Percentiles rank a stretch among this genome's conserved stretches.
Evolutionary conservation across 2,888 invertebrate species (phyloP).

Genomic region (Allygus modestus): DNA sequence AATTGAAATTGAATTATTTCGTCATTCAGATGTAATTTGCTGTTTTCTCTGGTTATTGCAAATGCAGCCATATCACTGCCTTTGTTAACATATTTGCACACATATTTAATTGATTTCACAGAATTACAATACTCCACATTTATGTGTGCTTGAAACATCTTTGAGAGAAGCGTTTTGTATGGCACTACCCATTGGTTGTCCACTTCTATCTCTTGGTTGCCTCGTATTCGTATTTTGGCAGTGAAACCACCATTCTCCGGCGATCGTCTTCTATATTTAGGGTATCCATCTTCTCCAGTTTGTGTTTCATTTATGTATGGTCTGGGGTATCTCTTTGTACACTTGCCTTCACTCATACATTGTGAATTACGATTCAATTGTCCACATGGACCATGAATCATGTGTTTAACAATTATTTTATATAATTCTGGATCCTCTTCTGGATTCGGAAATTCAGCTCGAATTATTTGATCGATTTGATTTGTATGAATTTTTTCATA

Average conservation of each 20-base stretch:
- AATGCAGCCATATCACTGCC: conserved; percentile 66
- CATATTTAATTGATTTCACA: conserved; percentile 73
- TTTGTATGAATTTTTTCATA: conserved; percentile 70
- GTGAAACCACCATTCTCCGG: conserved; percentile 65
- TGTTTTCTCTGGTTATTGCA: background rate
- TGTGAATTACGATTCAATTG: conserved; percentile 68
- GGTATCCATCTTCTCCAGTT: conserved; percentile 70
- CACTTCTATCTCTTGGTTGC: conserved; percentile 5
- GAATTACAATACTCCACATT: conserved; percentile 72
- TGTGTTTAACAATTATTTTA: conserved; percentile 71
- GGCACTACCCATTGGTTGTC: conserved; percentile 69
- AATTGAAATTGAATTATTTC: conserved; percentile 68
- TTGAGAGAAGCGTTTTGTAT: conserved; percentile 66
- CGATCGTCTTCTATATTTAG: conserved; percentile 68
- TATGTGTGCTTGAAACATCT: conserved; percentile 71
- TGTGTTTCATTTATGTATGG: conserved; percentile 65
- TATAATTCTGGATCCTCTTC: conserved; percentile 68
- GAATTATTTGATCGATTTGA: conserved; percentile 72
- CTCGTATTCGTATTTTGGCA: conserved; percentile 70
- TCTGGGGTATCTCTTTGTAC: conserved; percentile 69
- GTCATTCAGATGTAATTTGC: too few species aligned
- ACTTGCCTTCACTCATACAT: conserved; percentile 72
- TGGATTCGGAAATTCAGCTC: conserved; percentile 72
- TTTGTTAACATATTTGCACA: conserved; percentile 72
- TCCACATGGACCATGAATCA: conserved; percentile 73